phyloP scores from a whole-genome alignment of 2,888 invertebrate genomes.

The Operophtera brumata region DNA sequence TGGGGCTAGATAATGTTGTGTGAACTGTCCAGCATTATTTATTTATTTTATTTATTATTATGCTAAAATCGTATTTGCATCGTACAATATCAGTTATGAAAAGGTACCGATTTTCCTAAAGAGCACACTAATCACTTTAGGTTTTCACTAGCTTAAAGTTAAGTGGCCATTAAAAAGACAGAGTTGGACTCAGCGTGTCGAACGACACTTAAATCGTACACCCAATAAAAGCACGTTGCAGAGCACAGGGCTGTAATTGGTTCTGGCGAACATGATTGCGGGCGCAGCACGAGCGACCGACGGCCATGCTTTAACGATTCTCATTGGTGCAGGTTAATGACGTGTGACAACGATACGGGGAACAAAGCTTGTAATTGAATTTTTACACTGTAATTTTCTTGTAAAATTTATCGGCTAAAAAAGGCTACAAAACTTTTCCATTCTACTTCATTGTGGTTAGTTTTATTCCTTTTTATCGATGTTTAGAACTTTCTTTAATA shows the following conservation, averaged over 20 bases:
- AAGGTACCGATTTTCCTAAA: too few species aligned
- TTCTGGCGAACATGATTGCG: constrained; percentile 62
- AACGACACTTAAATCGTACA: constrained; percentile 78
- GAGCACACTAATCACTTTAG: too few species aligned
- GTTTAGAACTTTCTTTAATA: too few species aligned
- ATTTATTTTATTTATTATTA: too few species aligned
- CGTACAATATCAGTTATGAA: too few species aligned
- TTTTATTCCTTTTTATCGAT: too few species aligned
- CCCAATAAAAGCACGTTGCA: constrained; percentile 76
- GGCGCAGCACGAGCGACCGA: constrained; percentile 31
- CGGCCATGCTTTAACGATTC: constrained; percentile 65
- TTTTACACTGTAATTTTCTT: constrained; percentile 52
- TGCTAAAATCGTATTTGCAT: too few species aligned
- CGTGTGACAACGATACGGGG: constrained; percentile 67
- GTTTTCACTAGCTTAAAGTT: constrained; percentile 37
- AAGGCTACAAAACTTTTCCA: neutral
- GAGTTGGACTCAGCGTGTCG: constrained; percentile 67
- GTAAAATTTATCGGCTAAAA: neutral
- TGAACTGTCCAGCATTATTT: too few species aligned
- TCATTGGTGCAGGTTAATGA: constrained; percentile 76
- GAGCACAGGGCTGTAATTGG: constrained; percentile 72
- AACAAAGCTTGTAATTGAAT: constrained; percentile 74
- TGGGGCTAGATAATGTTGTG: too few species aligned
- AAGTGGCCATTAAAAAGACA: constrained; percentile 72
- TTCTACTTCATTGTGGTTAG: neutral